Conservation (phyloP, 2,113 vertebrate genomes). For the Azemiops feae region DNA sequence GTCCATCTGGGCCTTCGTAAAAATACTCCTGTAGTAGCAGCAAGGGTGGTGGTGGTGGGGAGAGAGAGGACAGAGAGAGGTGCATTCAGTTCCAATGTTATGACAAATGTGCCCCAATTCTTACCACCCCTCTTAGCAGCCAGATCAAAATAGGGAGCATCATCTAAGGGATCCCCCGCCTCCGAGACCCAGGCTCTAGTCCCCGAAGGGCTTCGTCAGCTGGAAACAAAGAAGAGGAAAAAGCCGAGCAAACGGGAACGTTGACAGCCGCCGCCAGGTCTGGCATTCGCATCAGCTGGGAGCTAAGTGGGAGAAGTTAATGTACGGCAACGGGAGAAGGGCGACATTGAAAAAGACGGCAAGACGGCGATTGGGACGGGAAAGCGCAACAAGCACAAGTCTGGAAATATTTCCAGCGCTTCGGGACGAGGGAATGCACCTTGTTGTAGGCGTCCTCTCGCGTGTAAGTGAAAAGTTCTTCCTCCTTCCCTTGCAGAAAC, state of each 20-base stretch:
- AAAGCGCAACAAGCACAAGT: not conserved
- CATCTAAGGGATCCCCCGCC: not conserved
- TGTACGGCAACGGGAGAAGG: not conserved
- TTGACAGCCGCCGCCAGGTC: not conserved
- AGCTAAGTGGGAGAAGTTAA: not conserved
- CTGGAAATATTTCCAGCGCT: not conserved
- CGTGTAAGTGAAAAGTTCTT: constrained; percentile 88
- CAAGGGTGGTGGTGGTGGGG: not conserved
- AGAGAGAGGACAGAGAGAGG: constrained; percentile 8
- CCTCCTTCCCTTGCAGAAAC: constrained; percentile 76
- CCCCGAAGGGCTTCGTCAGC: not conserved
- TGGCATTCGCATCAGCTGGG: too few species aligned
- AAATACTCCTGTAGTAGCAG: constrained; percentile 81
- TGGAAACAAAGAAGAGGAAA: not conserved
- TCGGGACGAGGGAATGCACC: constrained; percentile 60
- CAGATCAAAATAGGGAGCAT: not conserved
- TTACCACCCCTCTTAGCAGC: not conserved
- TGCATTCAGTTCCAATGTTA: constrained; percentile 2
- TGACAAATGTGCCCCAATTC: not conserved
- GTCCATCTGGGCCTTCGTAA: constrained; percentile 83
- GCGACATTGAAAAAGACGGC: not conserved
- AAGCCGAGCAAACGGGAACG: not conserved
- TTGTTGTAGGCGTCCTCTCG: constrained; percentile 93
- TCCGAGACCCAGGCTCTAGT: not conserved
- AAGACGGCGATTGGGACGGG: rapidly evolving